Evolutionary conservation across 2,888 invertebrate species (phyloP).

Genomic region (Strigamia crassipes): DNA sequence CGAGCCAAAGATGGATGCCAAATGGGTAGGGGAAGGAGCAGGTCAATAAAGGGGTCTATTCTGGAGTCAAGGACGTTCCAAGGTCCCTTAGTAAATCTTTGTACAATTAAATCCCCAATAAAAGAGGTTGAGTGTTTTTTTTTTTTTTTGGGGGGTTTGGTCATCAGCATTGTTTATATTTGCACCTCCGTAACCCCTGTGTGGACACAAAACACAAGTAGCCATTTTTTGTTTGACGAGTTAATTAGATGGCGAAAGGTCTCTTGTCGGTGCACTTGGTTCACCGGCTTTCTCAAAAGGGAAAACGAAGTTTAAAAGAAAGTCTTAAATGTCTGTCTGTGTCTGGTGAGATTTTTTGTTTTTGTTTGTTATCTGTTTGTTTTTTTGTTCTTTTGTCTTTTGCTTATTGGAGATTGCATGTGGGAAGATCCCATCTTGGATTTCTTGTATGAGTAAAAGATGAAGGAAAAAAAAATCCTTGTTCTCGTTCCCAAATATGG

Average conservation of each 20-base stretch:
- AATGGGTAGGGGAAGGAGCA: neutral
- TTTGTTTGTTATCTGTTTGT: neutral
- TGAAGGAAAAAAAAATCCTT: neutral
- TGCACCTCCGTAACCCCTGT: neutral
- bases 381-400: neutral
- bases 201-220: neutral
- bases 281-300: neutral
- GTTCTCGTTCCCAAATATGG: neutral
- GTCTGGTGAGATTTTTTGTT: too few species aligned
- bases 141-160: neutral
- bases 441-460: neutral
- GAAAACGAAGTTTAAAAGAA: too few species aligned
- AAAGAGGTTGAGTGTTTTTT: neutral
- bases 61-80: slow-evolving; percentile 1
- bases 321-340: too few species aligned
- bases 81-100: neutral
- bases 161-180: slow-evolving; percentile 3
- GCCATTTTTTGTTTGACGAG: neutral
- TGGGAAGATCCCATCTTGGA: slow-evolving; percentile 7
- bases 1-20: slow-evolving; percentile 22
- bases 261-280: neutral
- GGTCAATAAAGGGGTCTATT: neutral
- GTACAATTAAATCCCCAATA: neutral
- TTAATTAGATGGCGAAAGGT: neutral
- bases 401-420: neutral